Conservation (phyloP, 2,797 vertebrate genomes). For the Acanthiza pusilla region DNA sequence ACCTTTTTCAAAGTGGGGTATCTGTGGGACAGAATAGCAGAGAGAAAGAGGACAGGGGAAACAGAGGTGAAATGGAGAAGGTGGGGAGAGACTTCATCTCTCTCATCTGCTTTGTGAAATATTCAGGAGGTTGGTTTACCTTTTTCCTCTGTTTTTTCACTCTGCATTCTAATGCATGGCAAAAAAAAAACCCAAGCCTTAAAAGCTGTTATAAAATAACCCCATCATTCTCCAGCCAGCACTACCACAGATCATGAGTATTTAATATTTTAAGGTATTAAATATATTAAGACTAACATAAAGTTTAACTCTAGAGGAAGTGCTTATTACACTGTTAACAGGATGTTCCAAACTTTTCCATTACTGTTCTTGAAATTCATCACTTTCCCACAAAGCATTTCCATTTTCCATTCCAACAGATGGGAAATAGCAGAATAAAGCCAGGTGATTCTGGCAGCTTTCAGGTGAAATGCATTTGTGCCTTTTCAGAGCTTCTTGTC, state of each 20-base stretch:
- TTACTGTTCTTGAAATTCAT: not conserved
- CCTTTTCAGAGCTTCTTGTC: not conserved
- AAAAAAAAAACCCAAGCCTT: not conserved
- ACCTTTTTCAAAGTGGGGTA: not conserved
- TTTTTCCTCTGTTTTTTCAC: not conserved
- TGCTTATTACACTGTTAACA: not conserved
- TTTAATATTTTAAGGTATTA: constrained; percentile 9
- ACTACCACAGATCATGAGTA: not conserved
- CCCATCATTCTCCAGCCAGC: not conserved
- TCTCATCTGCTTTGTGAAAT: not conserved
- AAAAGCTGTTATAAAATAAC: not conserved
- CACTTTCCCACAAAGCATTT: not conserved
- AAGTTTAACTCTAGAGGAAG: not conserved
- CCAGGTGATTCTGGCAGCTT: not conserved
- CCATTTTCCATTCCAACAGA: not conserved
- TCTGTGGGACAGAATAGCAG: not conserved
- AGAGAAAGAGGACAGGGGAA: not conserved
- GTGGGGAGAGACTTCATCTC: not conserved
- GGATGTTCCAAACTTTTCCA: not conserved
- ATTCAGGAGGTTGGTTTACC: not conserved
- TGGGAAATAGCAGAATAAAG: not conserved
- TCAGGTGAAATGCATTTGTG: not conserved
- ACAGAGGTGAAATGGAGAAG: not conserved
- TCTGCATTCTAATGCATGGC: not conserved
- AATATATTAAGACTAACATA: not conserved